phyloP scores from a whole-genome alignment of 2,797 vertebrate genomes.

The Pipistrellus pygmaeus region DNA sequence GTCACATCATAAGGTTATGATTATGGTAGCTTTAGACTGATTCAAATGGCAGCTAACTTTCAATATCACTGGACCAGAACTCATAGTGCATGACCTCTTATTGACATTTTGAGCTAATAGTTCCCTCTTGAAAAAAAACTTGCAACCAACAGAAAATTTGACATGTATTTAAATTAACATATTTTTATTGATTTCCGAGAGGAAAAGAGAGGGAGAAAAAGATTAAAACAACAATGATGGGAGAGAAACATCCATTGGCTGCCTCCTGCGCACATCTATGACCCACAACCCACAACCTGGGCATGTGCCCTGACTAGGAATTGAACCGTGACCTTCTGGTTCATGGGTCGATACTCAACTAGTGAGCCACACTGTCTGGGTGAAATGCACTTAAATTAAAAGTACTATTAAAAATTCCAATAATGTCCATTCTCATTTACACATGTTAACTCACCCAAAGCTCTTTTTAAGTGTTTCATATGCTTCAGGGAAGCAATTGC shows the following conservation, averaged over 20 bases:
- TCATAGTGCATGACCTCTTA: not conserved
- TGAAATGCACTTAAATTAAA: no score
- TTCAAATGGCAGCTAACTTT: constrained; percentile 45
- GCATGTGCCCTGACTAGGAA: no score
- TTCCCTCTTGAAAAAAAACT: constrained; percentile 50
- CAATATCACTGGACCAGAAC: not conserved
- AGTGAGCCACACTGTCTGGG: no score
- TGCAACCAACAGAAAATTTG: constrained; percentile 18
- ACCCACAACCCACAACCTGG: no score
- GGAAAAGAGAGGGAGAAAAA: no score
- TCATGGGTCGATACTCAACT: no score
- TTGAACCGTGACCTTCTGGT: no score
- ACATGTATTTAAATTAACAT: constrained; percentile 66
- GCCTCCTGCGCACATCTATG: no score
- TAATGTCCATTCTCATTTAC: constrained; percentile 57
- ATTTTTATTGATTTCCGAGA: no score
- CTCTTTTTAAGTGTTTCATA: not conserved
- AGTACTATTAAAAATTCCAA: constrained; percentile 61
- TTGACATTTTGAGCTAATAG: constrained; percentile 60
- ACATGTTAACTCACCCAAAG: not conserved
- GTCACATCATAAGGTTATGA: not conserved
- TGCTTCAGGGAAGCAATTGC: constrained; percentile 53
- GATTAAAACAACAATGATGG: no score
- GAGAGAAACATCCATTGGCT: no score
- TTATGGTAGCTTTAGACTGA: not conserved